These are phyloP conservation scores for Parazoanthus darwini DNA, from an alignment of 92 coral and sea anemone genomes.

Conservation along the genomic window DNA sequence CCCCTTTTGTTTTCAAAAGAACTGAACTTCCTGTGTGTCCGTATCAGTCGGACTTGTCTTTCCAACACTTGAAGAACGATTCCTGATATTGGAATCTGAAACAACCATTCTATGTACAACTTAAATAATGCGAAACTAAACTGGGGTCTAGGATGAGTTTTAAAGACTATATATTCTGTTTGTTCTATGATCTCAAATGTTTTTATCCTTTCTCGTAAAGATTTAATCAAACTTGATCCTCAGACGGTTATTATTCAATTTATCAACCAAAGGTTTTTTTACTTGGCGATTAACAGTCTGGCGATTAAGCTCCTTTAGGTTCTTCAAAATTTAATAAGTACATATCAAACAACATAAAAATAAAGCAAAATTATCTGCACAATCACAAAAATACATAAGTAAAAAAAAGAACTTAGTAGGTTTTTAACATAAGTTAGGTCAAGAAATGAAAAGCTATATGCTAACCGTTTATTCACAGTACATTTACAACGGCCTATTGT, in stretches of 20 bases:
- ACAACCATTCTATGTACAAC: no score
- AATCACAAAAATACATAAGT: no score
- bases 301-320: neutral
- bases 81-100: neutral
- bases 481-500: neutral
- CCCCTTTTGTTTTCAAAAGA: no score
- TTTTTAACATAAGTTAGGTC: no score
- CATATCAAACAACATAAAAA: neutral
- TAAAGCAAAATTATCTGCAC: no score
- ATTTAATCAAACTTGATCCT: no score
- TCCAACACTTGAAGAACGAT: neutral
- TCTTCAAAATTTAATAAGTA: neutral
- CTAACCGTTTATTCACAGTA: neutral
- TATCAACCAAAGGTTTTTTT: neutral
- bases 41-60: neutral
- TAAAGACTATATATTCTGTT: neutral
- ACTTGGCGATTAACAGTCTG: neutral
- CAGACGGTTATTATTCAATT: neutral
- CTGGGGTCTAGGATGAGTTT: no score
- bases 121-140: no score
- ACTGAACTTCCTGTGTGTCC: neutral
- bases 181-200: neutral
- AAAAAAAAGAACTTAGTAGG: no score
- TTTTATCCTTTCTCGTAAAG: neutral
- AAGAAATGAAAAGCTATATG: no score